These are phyloP conservation scores for Protobothrops flavoviridis DNA, from an alignment of 2,113 vertebrate species.

Conservation along the genomic window DNA sequence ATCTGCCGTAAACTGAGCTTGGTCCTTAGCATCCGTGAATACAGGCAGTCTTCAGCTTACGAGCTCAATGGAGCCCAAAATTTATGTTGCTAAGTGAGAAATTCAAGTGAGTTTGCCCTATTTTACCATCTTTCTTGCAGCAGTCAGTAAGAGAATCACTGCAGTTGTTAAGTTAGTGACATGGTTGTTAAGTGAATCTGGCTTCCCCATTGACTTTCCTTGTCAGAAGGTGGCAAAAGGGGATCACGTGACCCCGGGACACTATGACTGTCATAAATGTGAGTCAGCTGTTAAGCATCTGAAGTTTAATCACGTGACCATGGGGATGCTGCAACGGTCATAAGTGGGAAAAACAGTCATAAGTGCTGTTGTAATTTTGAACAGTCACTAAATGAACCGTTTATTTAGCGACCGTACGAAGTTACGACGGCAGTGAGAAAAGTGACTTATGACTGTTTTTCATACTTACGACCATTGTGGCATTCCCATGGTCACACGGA, in stretches of 20 bases:
- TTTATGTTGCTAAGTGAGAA: neutral
- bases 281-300: neutral
- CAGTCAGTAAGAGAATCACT: neutral
- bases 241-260: neutral
- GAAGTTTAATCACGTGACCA: neutral
- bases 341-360: neutral
- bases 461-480: no score
- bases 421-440: no score
- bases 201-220: neutral
- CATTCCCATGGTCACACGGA: no score
- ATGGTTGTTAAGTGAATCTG: neutral
- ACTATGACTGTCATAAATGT: rapidly evolving
- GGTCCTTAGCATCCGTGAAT: neutral
- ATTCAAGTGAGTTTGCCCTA: neutral
- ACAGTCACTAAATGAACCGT: neutral
- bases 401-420: no score
- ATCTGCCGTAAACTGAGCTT: neutral
- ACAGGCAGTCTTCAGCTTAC: neutral
- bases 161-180: neutral
- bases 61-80: neutral
- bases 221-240: neutral
- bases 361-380: neutral
- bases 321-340: neutral
- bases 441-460: no score
- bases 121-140: neutral